Evolutionary conservation across 2,797 vertebrate genomes (phyloP), one percentile per base, ranked within the genome.

Genomic region (Argya squamiceps): DNA sequence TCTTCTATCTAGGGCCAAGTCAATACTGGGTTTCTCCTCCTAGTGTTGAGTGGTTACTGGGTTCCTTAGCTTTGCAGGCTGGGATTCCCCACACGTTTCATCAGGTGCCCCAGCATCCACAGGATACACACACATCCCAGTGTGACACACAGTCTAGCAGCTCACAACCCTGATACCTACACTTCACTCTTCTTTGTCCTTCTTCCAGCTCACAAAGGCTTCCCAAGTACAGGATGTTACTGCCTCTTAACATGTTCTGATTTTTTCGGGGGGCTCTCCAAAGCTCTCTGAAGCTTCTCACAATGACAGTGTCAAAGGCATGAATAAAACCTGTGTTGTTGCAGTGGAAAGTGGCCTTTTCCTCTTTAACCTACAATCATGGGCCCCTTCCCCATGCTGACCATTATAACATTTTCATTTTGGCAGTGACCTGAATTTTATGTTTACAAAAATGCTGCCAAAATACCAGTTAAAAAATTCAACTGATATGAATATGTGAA

Each of bases 381-480:
- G 4, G 44, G 36, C 41, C 55, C 39, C 27, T 50, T 86, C 55
- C 30, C 81, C 41, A 23, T 24, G 32, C 36, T 67, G 53, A 84
- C 56, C 52, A 78, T 41, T 47, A 53, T 24, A 73, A 53, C 17
- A 6, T 47, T 86, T 83, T 58, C 64, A 68, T 89, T 92, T 56
- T 70, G 77, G 55, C 73, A 91, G 63, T 16, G 43, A 82, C 20
- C 34, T 26, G 53, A 89, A 92, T 81, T 71, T 89, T 30, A 58
- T 11, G 52, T 41, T 36, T 46, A 65, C 34, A 94, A 73, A 81
- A 77, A 79, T 4, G 39, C 10, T 73, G 67, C 63, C 87, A 77
- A 87, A 82, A 70, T 11, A 9, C 12, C 84, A 76, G 37, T 88
- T 60, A 36, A 75, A 78, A 77, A 88, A 84, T 30, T 30, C 79